These are phyloP conservation scores for Zosterops borbonicus DNA, from an alignment of 2,113 vertebrate genomes.

Conservation along the genomic window DNA sequence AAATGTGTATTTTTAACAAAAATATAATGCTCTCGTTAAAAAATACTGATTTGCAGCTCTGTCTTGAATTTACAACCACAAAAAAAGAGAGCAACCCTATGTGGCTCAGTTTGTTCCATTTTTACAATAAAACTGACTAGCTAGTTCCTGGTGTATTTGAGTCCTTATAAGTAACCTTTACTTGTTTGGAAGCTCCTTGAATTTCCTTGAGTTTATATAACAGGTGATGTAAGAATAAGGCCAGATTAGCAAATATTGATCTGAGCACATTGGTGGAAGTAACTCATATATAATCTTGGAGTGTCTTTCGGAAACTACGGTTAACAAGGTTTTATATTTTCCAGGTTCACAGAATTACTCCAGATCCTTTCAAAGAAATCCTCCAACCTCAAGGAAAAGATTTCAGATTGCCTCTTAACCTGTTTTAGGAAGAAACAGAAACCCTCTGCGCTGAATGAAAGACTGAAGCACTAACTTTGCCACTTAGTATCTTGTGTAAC, in stretches of 20 bases:
- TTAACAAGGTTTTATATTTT: constrained; percentile 18
- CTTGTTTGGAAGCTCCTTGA: neutral
- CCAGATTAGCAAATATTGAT: neutral
- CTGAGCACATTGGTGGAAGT: neutral
- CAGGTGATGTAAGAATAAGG: neutral
- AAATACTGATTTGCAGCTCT: neutral
- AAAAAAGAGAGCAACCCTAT: neutral
- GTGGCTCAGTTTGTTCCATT: neutral
- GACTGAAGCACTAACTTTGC: neutral
- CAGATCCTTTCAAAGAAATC: constrained; percentile 72
- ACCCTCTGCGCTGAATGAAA: neutral
- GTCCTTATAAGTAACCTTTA: neutral
- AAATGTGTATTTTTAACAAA: neutral
- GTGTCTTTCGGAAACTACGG: neutral
- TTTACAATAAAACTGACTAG: neutral
- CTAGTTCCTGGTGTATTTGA: neutral
- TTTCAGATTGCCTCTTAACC: constrained; percentile 72
- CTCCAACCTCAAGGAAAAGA: constrained; percentile 63
- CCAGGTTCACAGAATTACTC: constrained; percentile 72
- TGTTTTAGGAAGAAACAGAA: neutral
- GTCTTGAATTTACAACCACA: neutral
- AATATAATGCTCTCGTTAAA: neutral
- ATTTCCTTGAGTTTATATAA: neutral
- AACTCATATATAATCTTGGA: neutral
- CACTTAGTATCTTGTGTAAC: neutral